Base-by-base conservation (phyloP, 2,797 vertebrate genomes). In the Hemitrygon akajei region DNA sequence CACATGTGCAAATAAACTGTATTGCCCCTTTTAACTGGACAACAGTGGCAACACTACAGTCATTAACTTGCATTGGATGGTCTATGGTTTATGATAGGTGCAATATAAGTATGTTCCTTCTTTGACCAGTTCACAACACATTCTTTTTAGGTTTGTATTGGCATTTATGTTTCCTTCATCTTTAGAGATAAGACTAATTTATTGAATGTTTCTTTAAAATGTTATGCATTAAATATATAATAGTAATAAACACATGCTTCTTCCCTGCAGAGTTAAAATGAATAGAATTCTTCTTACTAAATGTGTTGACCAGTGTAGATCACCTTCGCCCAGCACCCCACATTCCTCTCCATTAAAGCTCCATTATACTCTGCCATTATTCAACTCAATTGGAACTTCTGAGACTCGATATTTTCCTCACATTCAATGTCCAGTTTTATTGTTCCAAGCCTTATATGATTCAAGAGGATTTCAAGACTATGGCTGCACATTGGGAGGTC, bases 191-290 rank as follows among this genome's bases (percentile, higher is more conserved):
- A 60, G 12, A 60, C 11, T 86, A 86, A 86, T 60, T 87, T 63
- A 87, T n/a, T 87, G 84, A 87, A n/a, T 87, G 30, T 75, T 75
- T 75, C 71, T 75, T 75, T 75, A 75, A 75, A 75, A 22, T 75
- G 71, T 75, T 75, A 75, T 75, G 20, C 71, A 75, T 75, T 75
- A 75, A 75, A 75, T 75, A 75, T 75, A 75, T 27, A n/a, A 47
- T 16, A 60, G 9, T 30, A 63, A 87, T 87, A 18, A 34, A 34
- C 5, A 0, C 30, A 34, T 87, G 84, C 12, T 66, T 25, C 40
- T 18, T 82, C 80, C 58, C 30, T 3, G 22, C 81, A 58, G 25
- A 84, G 56, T 84, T 27, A 12, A 66, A 63, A 60, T n/a, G n/a
- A 56, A 60, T 27, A 60, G 84, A 30, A n/a, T n/a, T 87, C 11